Evolutionary conservation across 2,797 vertebrate species (phyloP).

Genomic region (Mus minutoides): DNA sequence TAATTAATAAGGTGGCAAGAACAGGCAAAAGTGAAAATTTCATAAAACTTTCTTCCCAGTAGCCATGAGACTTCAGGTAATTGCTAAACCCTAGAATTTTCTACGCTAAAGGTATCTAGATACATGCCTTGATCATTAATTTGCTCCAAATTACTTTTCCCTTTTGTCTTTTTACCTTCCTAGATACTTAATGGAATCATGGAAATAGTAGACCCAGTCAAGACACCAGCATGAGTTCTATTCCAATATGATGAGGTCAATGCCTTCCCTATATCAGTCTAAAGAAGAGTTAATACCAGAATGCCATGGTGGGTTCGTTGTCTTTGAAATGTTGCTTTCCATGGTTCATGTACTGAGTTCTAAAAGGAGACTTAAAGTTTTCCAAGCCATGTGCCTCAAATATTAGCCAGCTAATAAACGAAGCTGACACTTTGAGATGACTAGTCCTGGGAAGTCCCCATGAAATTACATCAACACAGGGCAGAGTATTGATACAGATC

Average conservation of each 20-base stretch:
- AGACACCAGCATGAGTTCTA: not conserved
- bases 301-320: not conserved
- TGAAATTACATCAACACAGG: not conserved
- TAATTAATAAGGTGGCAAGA: not conserved
- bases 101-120: not conserved
- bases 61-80: not conserved
- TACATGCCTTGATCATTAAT: not conserved
- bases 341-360: not conserved
- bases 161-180: not conserved
- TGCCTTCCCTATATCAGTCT: not conserved
- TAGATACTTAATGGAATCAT: not conserved
- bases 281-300: not conserved
- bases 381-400: not conserved
- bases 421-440: not conserved
- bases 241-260: not conserved
- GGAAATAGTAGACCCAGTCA: not conserved
- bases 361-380: not conserved
- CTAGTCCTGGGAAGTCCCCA: not conserved
- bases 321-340: not conserved
- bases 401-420: not conserved
- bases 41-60: not conserved
- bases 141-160: not conserved
- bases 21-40: not conserved
- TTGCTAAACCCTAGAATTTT: not conserved
- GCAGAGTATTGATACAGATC: not conserved